Percentiles rank a stretch among this genome's conserved stretches.
These are phyloP conservation scores for Poecile montanus DNA, from an alignment of 2,797 vertebrate genomes.

Conservation along the genomic window DNA sequence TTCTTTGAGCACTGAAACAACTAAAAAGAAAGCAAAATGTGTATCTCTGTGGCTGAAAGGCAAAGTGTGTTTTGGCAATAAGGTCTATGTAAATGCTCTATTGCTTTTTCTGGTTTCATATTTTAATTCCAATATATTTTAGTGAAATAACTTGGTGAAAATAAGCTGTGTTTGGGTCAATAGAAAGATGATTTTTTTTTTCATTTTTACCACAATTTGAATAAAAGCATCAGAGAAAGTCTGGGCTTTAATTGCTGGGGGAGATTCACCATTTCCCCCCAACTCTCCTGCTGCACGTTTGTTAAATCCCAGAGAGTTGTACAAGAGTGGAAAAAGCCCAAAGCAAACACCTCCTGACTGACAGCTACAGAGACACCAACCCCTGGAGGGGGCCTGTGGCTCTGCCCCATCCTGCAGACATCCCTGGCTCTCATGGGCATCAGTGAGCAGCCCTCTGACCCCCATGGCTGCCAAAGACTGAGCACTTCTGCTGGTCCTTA, in stretches of 20 bases:
- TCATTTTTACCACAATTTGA: background rate
- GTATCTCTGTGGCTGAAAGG: background rate
- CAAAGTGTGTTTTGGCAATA: background rate
- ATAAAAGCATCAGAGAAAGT: background rate
- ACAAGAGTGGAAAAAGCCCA: background rate
- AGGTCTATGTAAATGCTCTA: background rate
- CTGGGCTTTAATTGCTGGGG: background rate
- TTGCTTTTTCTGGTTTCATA: background rate
- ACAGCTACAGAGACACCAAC: background rate
- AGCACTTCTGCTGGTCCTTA: background rate
- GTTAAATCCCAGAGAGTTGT: background rate
- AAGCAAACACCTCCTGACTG: background rate
- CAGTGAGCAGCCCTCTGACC: background rate
- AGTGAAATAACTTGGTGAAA: background rate
- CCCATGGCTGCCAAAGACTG: rapidly evolving
- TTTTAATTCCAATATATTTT: background rate
- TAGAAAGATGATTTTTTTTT: background rate
- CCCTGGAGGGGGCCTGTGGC: rapidly evolving
- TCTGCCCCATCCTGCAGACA: background rate
- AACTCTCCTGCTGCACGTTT: background rate
- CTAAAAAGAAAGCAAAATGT: background rate
- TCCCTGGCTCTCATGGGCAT: background rate
- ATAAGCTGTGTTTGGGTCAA: background rate
- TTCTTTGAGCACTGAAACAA: background rate
- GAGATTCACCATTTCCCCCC: background rate